Conservation (phyloP, 2,113 vertebrate genomes). For the Oostethus manadensis region DNA sequence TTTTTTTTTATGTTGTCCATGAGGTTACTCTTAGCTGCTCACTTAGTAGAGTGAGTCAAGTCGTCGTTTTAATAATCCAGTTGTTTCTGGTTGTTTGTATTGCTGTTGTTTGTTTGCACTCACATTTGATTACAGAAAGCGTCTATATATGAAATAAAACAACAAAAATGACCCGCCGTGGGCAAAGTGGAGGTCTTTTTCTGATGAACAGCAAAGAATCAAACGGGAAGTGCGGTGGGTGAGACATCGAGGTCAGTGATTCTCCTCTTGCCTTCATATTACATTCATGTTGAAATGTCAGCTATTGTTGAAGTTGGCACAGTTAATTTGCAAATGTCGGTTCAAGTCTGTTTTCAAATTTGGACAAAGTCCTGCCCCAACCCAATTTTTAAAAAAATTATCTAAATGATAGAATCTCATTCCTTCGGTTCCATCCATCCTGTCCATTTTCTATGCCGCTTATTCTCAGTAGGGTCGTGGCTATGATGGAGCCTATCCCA, state of each 20-base stretch:
- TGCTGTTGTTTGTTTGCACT: conserved; percentile 93
- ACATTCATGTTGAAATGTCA: background rate
- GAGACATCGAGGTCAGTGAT: no score
- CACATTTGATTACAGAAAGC: conserved; percentile 76
- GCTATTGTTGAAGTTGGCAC: no score
- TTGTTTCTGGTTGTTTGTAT: conserved; percentile 75
- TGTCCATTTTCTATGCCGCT: no score
- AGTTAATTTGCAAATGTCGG: no score
- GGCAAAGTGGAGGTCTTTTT: conserved; percentile 48
- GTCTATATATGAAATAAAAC: conserved; percentile 77
- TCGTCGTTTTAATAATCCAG: conserved; percentile 55
- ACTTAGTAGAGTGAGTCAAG: conserved; percentile 65
- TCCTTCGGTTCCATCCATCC: no score
- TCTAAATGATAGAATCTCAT: no score
- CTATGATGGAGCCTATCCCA: no score
- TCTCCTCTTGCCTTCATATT: no score
- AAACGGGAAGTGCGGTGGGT: background rate
- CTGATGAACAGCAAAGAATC: background rate
- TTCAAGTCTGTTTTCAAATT: no score
- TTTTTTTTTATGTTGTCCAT: conserved; percentile 55
- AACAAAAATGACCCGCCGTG: conserved; percentile 56
- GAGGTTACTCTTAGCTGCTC: conserved; percentile 63
- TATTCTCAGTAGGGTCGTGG: no score
- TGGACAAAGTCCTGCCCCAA: no score
- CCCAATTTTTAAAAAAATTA: no score